Conservation (phyloP, 2,113 vertebrate genomes). For the Anser brachyrhynchus region DNA sequence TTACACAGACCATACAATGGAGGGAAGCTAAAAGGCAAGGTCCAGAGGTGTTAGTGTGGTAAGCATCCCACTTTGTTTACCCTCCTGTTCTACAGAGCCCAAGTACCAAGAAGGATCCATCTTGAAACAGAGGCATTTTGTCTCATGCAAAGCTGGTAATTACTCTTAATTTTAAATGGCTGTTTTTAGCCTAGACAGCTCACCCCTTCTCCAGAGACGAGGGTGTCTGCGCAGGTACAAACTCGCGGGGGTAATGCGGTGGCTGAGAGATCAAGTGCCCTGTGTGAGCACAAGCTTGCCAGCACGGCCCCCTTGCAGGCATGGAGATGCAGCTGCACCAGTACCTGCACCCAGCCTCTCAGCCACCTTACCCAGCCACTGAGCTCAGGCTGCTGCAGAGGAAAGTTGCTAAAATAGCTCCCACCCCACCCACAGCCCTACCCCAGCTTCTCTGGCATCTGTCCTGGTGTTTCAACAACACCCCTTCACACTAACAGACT, state of each 20-base stretch:
- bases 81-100: neutral
- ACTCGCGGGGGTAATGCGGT: accelerated
- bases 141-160: neutral
- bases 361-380: accelerated
- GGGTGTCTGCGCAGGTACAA: neutral
- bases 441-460: neutral
- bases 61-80: neutral
- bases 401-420: neutral
- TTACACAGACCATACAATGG: neutral
- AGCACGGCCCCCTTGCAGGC: too few relatives aligned
- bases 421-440: neutral
- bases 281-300: accelerated
- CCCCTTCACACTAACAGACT: neutral
- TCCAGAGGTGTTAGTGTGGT: neutral
- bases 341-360: neutral
- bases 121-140: neutral
- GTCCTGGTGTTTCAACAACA: neutral
- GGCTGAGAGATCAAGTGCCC: accelerated
- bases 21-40: neutral
- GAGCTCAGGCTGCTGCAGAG: accelerated
- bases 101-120: neutral
- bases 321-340: neutral
- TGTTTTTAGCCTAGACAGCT: neutral
- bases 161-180: neutral
- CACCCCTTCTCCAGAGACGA: neutral